Conservation (phyloP, 2,797 vertebrate species). For the Pachyuromys duprasi region DNA sequence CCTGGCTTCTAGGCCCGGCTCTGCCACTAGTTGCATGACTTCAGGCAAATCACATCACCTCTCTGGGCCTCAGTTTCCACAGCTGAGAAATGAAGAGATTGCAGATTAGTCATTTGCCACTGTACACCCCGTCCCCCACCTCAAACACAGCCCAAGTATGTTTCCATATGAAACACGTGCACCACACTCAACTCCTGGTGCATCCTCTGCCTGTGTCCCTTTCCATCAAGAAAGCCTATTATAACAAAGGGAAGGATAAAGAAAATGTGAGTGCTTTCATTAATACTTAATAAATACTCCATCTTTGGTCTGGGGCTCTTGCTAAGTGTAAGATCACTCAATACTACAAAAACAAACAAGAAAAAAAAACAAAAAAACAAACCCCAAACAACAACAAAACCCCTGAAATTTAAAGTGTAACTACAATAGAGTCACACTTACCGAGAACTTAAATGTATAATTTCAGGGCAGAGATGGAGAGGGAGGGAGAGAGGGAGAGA, state of each 20-base stretch:
- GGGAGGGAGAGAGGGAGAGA: background rate
- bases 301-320: background rate
- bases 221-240: background rate
- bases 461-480: background rate
- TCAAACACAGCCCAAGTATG: background rate
- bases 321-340: background rate
- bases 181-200: background rate
- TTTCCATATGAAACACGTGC: no score
- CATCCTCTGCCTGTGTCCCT: background rate
- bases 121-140: background rate
- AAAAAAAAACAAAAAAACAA: no score
- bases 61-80: conserved; percentile 72
- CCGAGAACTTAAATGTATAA: background rate
- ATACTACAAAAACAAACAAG: background rate
- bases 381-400: no score
- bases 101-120: conserved; percentile 42
- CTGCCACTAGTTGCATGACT: conserved; percentile 78
- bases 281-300: background rate
- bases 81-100: conserved; percentile 74
- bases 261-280: background rate
- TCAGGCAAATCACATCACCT: conserved; percentile 75
- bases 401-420: background rate
- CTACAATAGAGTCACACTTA: background rate
- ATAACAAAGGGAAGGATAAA: background rate
- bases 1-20: conserved; percentile 75